Evolutionary conservation across 2,888 invertebrate species (phyloP), one percentile per base, ranked within the genome.

Genomic region (Philereme transversata): DNA sequence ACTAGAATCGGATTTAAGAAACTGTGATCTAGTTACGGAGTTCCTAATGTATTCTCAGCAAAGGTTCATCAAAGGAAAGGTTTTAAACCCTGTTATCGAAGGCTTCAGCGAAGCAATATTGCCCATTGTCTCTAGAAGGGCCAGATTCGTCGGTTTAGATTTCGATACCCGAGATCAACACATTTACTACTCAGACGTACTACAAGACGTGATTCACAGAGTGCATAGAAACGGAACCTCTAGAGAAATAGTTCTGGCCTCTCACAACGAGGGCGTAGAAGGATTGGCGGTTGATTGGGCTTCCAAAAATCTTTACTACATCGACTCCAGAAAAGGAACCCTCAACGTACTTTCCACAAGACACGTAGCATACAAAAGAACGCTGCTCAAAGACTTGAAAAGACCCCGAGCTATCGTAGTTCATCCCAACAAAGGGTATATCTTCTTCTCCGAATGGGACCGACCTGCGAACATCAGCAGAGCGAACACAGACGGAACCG

Each of bases 361-460:
- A 60, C 97, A 98, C 76, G 96, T 98, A 0, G 96, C 97, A 0
- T 95, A 97, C 73, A 94, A 97, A 6, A 93, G 98, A 72, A 97
- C 97, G 0, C 84, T 99, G 43, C 85, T 99, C 33, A 97, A 96
- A 77, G 97, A 97, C 76, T 86, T 99, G 35, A 98, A 98, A 80
- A 94, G 99, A 64, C 99, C 99, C 0, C 94, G 99, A 74, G 99
- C 99, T 5, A 98, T 99, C 62, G 99, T 98, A 0, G 97, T 99
- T 0, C 99, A 99, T 88, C 99, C 99, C 0, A 98, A 98, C 80
- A 96, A 96, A 78, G 99, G 99, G 71, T 97, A 93, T 76, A 96
- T 99, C 52, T 99, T 98, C 90, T 99, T 97, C 93, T 97, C 98
- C 0, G 99, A 99, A 83, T 98, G 99, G 97, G 98, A 98, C 78